Conservation (phyloP, 2,888 invertebrate genomes). For the Notodonta ziczac region DNA sequence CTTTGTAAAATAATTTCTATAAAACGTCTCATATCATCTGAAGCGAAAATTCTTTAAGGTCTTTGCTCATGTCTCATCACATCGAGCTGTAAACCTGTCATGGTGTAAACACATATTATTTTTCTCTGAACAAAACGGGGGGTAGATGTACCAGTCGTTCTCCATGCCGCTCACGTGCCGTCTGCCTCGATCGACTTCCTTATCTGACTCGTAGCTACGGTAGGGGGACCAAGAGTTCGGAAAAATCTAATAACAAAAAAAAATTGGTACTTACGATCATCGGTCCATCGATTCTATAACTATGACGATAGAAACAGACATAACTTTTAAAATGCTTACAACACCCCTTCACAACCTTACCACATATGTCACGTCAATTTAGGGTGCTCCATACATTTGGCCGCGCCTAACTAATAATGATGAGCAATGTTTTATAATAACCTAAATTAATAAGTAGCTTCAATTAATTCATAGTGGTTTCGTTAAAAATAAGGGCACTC, state of each 20-base stretch:
- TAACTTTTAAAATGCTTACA: background rate
- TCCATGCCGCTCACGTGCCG: slow-evolving; percentile 40
- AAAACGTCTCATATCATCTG: no score
- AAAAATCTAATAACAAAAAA: background rate
- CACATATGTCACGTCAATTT: no score
- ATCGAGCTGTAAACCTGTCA: background rate
- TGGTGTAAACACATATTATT: background rate
- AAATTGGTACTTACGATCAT: no score
- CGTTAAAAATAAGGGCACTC: no score
- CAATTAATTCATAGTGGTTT: no score
- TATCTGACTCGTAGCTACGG: slow-evolving; percentile 45
- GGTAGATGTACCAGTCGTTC: slow-evolving; percentile 23
- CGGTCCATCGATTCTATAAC: background rate
- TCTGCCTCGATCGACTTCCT: slow-evolving; percentile 61
- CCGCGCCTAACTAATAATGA: no score
- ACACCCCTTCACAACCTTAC: no score
- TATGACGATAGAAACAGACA: background rate
- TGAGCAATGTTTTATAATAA: no score
- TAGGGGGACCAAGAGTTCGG: slow-evolving; percentile 21
- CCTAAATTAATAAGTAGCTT: no score
- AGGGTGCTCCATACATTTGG: no score
- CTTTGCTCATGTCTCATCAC: background rate
- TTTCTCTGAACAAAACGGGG: slow-evolving; percentile 6
- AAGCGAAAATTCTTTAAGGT: no score
- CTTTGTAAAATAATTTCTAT: no score